Percentiles rank a stretch among this genome's conserved stretches.
Evolutionary conservation across 2,888 invertebrate genomes (phyloP).

Genomic region (Leptothorax acervorum): DNA sequence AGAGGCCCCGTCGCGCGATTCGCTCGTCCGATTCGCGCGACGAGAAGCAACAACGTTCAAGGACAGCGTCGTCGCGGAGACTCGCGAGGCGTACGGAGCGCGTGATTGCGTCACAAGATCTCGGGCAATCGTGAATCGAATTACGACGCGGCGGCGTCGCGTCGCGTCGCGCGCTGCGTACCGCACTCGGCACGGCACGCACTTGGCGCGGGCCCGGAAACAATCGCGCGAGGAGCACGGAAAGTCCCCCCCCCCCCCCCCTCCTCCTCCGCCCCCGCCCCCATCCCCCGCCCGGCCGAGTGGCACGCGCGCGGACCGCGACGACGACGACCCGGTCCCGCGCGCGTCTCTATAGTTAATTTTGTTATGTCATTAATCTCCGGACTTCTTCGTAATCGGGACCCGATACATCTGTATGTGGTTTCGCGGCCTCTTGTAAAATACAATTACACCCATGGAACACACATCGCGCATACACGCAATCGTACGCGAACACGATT

Average conservation of each 20-base stretch:
- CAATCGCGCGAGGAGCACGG: constrained; percentile 44
- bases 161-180: not conserved
- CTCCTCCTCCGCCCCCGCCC: not conserved
- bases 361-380: constrained; percentile 85
- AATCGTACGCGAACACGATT: constrained; percentile 79
- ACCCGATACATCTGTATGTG: constrained; percentile 77
- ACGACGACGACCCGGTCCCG: constrained; percentile 73
- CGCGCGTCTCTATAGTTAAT: constrained; percentile 83
- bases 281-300: constrained; percentile 53
- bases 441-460: constrained; percentile 81
- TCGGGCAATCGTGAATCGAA: not conserved
- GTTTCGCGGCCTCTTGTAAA: constrained; percentile 83
- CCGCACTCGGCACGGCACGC: constrained; percentile 26
- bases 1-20: not conserved
- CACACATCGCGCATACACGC: constrained; percentile 73
- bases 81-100: not conserved
- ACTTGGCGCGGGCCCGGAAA: constrained; percentile 25
- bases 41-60: not conserved
- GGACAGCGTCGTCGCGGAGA: not conserved
- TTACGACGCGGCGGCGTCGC: not conserved
- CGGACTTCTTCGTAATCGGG: constrained; percentile 80
- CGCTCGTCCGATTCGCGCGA: not conserved
- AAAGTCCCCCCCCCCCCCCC: constrained; percentile 50
- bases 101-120: not conserved
- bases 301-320: constrained; percentile 76